Conservation (phyloP, 2,797 vertebrate genomes). For the Salmo trutta region DNA sequence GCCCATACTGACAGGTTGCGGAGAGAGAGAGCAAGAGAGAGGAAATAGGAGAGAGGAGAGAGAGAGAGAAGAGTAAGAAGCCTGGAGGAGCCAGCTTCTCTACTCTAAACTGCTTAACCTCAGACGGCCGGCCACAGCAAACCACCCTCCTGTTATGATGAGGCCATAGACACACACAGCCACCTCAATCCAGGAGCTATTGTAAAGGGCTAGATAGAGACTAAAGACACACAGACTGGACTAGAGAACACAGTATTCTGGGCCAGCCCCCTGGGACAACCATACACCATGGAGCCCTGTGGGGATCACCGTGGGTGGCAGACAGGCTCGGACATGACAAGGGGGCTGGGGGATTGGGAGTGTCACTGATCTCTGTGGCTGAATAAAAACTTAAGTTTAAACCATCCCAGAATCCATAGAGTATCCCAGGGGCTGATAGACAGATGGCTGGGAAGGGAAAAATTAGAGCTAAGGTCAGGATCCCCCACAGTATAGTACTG, state of each 20-base stretch:
- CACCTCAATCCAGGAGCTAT: constrained; percentile 26
- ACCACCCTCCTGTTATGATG: constrained; percentile 56
- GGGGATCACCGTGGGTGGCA: constrained; percentile 64
- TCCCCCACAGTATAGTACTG: neutral
- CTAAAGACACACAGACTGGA: constrained; percentile 31
- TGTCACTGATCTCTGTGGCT: constrained; percentile 41
- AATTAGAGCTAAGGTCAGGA: constrained; percentile 28
- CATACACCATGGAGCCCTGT: constrained; percentile 24
- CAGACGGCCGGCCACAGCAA: constrained; percentile 45
- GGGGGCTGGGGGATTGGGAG: constrained; percentile 18
- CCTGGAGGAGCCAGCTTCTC: constrained; percentile 64
- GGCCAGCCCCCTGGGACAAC: constrained; percentile 19
- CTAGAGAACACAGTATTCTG: constrained; percentile 30
- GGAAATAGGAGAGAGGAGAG: constrained; percentile 4
- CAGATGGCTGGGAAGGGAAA: constrained; percentile 30
- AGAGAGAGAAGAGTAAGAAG: constrained; percentile 4
- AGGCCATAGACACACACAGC: constrained; percentile 36
- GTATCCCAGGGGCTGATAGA: constrained; percentile 24
- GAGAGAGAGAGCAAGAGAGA: neutral
- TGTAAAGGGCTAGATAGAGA: constrained; percentile 2
- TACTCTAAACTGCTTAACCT: constrained; percentile 76
- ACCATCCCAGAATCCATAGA: constrained; percentile 35
- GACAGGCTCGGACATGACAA: constrained; percentile 32
- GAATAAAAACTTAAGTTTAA: constrained; percentile 40
- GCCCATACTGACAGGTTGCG: constrained; percentile 50